Base-by-base conservation (phyloP, 2,797 vertebrate species). In the Fistularia tabacaria region DNA sequence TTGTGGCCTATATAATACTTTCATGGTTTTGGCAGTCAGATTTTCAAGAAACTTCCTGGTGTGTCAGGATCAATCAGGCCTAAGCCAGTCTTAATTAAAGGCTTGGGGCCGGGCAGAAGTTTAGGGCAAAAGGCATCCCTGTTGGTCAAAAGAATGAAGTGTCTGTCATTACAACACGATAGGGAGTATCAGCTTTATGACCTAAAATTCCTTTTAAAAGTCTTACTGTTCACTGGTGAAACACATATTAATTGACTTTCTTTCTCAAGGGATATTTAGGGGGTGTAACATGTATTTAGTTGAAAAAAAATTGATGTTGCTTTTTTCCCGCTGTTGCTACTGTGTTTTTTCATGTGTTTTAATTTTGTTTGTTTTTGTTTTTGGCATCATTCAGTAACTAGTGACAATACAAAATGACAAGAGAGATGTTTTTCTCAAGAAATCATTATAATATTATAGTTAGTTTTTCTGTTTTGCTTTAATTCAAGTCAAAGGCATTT, bases 1-100 rank as follows among this genome's bases (percentile, higher is more conserved):
- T 64, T 79, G 73, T 83, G 80, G 78, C 76, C 81, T 87, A 85
- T 85, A 83, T 85, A 85, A 87, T 85, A 84, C 82, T 77, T 82
- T 73, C 83, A 80, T 78, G 78, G 84, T 81, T 87, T 84, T 79
- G 77, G 76, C 75, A 76, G 85, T 83, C 73, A 80, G 84, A 84
- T 86, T 85, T 87, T 87, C 77, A 86, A 89, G 88, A 91, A 89
- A 88, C 90, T 87, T 90, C 90, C 90, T 84, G 87, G 86, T 88
- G 89, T 89, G 88, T 90, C 87, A 87, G 86, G 87, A 90, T 88
- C 90, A 90, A 85, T 89, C 82, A 83, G 79, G 80, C 82, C 86
- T 92, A 91, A 91, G 89, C 90, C 90, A 89, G 85, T 88, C 89
- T 91, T 91, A 92, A 92, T 91, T 92, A 92, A 91, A 89, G 85